Conservation (phyloP, 2,888 invertebrate genomes). For the Emesis castigata region DNA sequence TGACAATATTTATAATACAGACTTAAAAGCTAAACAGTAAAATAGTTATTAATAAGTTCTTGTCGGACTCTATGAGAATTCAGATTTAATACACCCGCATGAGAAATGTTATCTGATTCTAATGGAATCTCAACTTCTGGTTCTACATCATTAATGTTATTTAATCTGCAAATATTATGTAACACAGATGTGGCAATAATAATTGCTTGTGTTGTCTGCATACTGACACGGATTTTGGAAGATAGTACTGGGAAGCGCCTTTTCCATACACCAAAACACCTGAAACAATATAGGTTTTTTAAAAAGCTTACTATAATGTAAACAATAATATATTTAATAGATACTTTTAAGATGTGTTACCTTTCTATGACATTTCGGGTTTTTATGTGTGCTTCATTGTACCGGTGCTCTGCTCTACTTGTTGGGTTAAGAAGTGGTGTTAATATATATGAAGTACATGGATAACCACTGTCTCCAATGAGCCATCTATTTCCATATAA, state of each 20-base stretch:
- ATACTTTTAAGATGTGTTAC: background rate
- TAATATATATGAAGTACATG: constrained; percentile 36
- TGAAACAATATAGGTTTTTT: background rate
- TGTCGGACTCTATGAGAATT: too few species aligned
- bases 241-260: constrained; percentile 16
- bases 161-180: background rate
- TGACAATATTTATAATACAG: too few species aligned
- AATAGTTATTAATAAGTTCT: too few species aligned
- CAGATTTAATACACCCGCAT: too few species aligned
- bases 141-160: background rate
- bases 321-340: background rate
- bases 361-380: constrained; percentile 61
- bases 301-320: background rate
- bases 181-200: constrained; percentile 5
- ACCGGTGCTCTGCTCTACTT: constrained; percentile 33
- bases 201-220: constrained; percentile 11
- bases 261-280: constrained; percentile 20
- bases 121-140: too few species aligned
- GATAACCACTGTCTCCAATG: constrained; percentile 45
- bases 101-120: too few species aligned
- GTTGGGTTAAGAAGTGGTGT: constrained; percentile 52
- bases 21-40: too few species aligned
- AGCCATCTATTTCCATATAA: constrained; percentile 26
- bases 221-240: constrained; percentile 7
- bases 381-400: constrained; percentile 57